These are phyloP conservation scores for Argyra leucocephala DNA, from an alignment of 2,888 invertebrate species.

Conservation along the genomic window DNA sequence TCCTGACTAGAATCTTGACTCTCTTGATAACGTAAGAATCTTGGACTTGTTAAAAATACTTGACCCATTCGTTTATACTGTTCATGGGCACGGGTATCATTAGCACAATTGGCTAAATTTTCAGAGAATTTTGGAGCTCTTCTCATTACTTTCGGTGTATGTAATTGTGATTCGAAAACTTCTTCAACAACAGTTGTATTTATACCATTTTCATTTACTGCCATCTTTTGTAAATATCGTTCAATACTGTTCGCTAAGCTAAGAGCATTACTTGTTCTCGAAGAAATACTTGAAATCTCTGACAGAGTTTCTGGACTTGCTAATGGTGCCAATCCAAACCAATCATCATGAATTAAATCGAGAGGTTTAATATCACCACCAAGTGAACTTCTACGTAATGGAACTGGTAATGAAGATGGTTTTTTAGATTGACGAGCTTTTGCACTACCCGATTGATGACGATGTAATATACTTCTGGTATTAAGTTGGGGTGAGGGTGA, in stretches of 20 bases:
- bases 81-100: conserved; percentile 51
- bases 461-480: conserved; percentile 26
- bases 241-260: conserved; percentile 42
- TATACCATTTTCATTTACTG: conserved; percentile 27
- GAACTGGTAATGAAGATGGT: conserved; percentile 31
- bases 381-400: conserved; percentile 36
- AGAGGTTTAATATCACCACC: conserved; percentile 36
- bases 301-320: conserved; percentile 76
- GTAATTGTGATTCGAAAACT: conserved; percentile 44
- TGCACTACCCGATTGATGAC: conserved; percentile 19
- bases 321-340: conserved; percentile 63
- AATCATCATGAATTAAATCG: conserved; percentile 53
- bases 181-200: conserved; percentile 33
- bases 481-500: conserved; percentile 27
- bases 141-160: conserved; percentile 52
- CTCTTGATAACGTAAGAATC: conserved; percentile 27
- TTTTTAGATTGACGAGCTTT: conserved; percentile 33
- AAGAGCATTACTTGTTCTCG: conserved; percentile 53
- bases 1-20: conserved; percentile 43
- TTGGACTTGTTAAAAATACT: conserved; percentile 43
- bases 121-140: conserved; percentile 57
- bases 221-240: conserved; percentile 37
- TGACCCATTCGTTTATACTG: conserved; percentile 49
- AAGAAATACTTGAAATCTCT: conserved; percentile 68
- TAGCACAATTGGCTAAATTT: conserved; percentile 56